A percentile compares a stretch with the other conserved stretches of the same genome.
Conservation (phyloP, 2,888 invertebrate genomes). For the Gonocerus acuteangulatus region DNA sequence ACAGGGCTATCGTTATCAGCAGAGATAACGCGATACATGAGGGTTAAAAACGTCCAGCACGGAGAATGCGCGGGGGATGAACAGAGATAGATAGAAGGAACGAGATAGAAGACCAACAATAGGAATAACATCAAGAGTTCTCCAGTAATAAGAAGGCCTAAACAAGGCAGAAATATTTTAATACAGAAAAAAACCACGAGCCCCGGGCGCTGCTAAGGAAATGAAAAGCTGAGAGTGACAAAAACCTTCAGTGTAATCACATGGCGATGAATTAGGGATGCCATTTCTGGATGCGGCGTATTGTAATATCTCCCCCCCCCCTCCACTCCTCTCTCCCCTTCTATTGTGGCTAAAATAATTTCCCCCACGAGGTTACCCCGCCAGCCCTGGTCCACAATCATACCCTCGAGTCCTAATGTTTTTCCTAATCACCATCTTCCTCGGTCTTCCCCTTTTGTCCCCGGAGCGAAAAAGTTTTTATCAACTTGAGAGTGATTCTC, state of each 20-base stretch:
- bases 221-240: conserved; percentile 24
- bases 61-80: too few species aligned
- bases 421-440: conserved; percentile 17
- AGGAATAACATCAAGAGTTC: conserved; percentile 23
- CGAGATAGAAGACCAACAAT: conserved; percentile 16
- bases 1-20: too few species aligned
- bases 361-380: conserved; percentile 25
- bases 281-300: conserved; percentile 26
- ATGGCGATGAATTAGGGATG: conserved; percentile 24
- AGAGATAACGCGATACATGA: too few species aligned
- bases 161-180: conserved; percentile 28
- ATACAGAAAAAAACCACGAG: conserved; percentile 22
- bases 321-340: conserved; percentile 17
- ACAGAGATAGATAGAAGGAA: conserved; percentile 18
- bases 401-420: conserved; percentile 21
- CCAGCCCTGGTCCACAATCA: conserved; percentile 11
- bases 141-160: conserved; percentile 25
- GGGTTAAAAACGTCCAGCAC: too few species aligned
- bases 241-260: conserved; percentile 24
- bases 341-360: conserved; percentile 29
- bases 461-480: conserved; percentile 9
- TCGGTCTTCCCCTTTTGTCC: neutral
- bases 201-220: conserved; percentile 20
- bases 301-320: conserved; percentile 29
- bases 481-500: conserved; percentile 4